Conservation (phyloP, 2,888 invertebrate genomes). For the Lithophane leautieri region DNA sequence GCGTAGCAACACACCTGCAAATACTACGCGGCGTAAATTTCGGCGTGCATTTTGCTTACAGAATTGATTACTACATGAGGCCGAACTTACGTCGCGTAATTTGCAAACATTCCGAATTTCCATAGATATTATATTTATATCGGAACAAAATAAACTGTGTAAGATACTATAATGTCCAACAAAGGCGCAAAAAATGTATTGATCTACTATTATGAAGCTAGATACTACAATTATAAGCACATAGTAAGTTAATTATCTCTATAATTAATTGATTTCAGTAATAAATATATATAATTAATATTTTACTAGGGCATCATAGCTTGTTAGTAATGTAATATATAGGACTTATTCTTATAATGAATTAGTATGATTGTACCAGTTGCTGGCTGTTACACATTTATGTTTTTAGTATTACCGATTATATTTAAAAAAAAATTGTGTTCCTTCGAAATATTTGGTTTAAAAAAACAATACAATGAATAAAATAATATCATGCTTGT, state of each 20-base stretch:
- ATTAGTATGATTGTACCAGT: not conserved
- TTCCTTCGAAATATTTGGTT: not conserved
- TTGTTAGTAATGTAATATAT: constrained; percentile 1
- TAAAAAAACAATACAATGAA: not conserved
- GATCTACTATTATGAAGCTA: not conserved
- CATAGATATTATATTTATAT: not conserved
- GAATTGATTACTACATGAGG: not conserved
- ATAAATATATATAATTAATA: constrained; percentile 51
- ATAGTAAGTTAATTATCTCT: constrained; percentile 6
- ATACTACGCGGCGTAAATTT: not conserved
- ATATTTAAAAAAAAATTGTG: too few relatives aligned
- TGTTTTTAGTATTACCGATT: not conserved
- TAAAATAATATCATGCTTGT: not conserved
- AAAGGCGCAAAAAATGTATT: not conserved
- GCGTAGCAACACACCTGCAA: not conserved
- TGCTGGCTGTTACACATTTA: not conserved
- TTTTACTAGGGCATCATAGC: constrained; percentile 60
- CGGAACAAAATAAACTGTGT: not conserved
- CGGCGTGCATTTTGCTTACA: not conserved
- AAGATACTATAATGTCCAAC: not conserved
- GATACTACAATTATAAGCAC: not conserved
- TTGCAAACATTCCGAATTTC: not conserved
- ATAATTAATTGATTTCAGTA: constrained; percentile 26
- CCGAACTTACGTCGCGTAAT: not conserved
- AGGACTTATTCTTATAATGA: not conserved